Evolutionary conservation across 2,888 invertebrate genomes (phyloP), one percentile per base, ranked within the genome.

Genomic region (Rotaria magnacalcarata): DNA sequence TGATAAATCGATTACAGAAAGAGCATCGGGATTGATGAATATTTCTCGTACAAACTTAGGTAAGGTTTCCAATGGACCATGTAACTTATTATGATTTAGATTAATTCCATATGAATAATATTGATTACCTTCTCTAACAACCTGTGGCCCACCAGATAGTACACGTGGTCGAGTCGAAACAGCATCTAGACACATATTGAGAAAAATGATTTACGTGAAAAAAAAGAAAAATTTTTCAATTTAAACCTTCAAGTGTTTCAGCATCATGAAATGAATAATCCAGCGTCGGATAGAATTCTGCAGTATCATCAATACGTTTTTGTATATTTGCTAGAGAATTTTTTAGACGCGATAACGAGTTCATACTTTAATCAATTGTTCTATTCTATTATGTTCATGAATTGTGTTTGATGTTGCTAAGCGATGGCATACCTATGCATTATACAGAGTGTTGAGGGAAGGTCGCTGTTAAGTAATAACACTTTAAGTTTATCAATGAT

Each of bases 1-100:
- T 8, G 90, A 90, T 52, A 91, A 88, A 88, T 91, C 90, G 85
- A 91, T 87, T 90, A 90, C 90, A 21, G 89, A 89, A 60, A 91
- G 87, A n/a, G 87, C 86, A 21, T 86, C 19, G 52, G 89, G 89
- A 74, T 89, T 86, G 10, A 87, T 87, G 87, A 90, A 89, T 84
- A 89, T 87, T 19, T 85, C 85, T 14, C 86, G 84, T 4, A 89
- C 85, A 27, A 89, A 88, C 0, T 86, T 87, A 7, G 85, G 58
- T 60, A 90, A 85, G 7, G 87, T 86, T 16, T 88, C 88, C 11
- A 90, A n/a, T 2, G 43, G 5, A n/a, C 80, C 80, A 47, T 47
- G 24, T 47, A 80, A 47, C 1, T 16, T 24, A 80, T 80, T 80
- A 80, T 80, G 80, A n/a, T 47, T 80, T 47, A 80, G 14, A 80